Percentiles rank a stretch among this genome's conserved stretches.
phyloP scores from a whole-genome alignment of 2,797 vertebrate genomes.

The Bradypodion pumilum region DNA sequence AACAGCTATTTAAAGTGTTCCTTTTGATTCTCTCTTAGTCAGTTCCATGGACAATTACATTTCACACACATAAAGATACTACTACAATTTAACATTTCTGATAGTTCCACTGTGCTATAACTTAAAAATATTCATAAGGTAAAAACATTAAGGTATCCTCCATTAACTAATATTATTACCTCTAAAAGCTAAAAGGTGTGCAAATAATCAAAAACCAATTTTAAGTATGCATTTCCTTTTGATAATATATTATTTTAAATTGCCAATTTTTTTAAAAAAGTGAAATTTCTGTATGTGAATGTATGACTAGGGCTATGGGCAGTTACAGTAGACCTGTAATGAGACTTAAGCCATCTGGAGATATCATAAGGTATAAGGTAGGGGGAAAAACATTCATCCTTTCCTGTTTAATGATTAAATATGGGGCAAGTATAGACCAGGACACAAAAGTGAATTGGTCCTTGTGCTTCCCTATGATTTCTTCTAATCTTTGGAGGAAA shows the following conservation, averaged over 20 bases:
- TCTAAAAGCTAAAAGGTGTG: background rate
- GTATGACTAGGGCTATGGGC: background rate
- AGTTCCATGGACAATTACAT: slow-evolving; percentile 23
- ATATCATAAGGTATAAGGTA: no score
- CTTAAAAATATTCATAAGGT: no score
- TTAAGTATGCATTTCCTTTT: background rate
- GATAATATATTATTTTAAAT: background rate
- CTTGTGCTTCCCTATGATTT: no score
- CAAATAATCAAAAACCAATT: background rate
- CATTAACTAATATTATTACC: no score
- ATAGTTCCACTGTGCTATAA: background rate
- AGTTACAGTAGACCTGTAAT: no score
- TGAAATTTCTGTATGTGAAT: background rate
- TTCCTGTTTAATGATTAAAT: no score
- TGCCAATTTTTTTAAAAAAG: background rate
- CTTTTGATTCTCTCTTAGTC: slow-evolving; percentile 10
- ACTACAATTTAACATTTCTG: background rate
- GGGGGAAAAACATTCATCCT: no score
- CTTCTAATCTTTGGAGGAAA: no score
- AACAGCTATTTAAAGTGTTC: slow-evolving; percentile 34
- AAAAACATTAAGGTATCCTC: background rate
- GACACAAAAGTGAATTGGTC: no score
- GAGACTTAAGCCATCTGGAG: no score
- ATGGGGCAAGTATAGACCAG: no score
- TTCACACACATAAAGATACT: slow-evolving; percentile 30